Conservation (phyloP, 2,888 invertebrate genomes). For the Heliconius cydno region DNA sequence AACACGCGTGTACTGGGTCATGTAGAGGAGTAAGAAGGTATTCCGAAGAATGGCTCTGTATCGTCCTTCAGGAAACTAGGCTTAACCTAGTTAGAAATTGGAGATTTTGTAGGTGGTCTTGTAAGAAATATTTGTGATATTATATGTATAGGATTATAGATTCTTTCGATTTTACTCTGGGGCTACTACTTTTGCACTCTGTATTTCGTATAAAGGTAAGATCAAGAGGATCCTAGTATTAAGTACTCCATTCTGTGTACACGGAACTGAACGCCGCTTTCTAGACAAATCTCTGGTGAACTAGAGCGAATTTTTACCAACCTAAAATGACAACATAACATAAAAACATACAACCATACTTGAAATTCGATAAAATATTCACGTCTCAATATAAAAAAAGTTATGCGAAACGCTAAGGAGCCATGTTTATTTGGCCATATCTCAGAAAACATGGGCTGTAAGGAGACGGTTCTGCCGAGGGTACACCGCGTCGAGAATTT, state of each 20-base stretch:
- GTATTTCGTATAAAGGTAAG: too few relatives aligned
- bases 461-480: conserved; percentile 44
- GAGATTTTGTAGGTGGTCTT: not conserved
- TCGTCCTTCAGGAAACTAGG: conserved; percentile 5
- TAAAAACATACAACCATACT: not conserved
- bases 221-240: too few relatives aligned
- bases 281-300: too few relatives aligned
- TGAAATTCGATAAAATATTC: conserved; percentile 47
- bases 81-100: conserved; percentile 15
- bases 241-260: too few relatives aligned
- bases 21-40: conserved; percentile 14
- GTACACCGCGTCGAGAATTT: conserved; percentile 42
- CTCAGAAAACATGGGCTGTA: conserved; percentile 47
- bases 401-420: conserved; percentile 46
- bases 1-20: conserved; percentile 25
- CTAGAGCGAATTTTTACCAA: too few relatives aligned
- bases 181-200: too few relatives aligned
- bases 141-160: too few relatives aligned
- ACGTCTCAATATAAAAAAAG: conserved; percentile 46
- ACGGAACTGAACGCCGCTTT: too few relatives aligned
- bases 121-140: too few relatives aligned
- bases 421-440: conserved; percentile 50
- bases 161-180: too few relatives aligned
- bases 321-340: not conserved
- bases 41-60: conserved; percentile 7